Percentiles rank a stretch among this genome's conserved stretches.
phyloP scores from a whole-genome alignment of 2,888 invertebrate species.

The Oscheius sp. region DNA sequence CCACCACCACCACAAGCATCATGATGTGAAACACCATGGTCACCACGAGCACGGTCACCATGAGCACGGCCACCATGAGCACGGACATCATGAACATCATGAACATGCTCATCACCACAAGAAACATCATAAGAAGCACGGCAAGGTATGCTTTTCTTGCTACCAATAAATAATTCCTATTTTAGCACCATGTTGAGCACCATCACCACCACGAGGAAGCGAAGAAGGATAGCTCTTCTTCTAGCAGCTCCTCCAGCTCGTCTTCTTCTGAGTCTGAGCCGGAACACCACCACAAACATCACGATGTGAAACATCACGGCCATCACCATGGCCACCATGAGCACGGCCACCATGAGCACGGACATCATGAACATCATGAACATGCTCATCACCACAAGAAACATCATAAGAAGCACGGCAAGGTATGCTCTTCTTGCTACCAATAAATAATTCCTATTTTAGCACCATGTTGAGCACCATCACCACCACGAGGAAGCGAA shows the following conservation, averaged over 20 bases:
- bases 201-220: slow-evolving; percentile 15
- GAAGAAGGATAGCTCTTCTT: slow-evolving; percentile 10
- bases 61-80: too few species aligned
- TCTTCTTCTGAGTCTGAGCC: slow-evolving; percentile 24
- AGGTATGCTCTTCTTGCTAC: background rate
- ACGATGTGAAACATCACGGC: slow-evolving; percentile 9
- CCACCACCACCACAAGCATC: slow-evolving; percentile 18
- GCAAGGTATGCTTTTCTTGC: background rate
- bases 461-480: background rate
- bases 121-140: slow-evolving; percentile 5
- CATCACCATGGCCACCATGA: background rate
- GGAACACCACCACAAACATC: slow-evolving; percentile 15
- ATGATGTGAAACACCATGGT: background rate
- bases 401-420: slow-evolving; percentile 4
- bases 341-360: background rate
- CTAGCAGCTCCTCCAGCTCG: slow-evolving; percentile 12
- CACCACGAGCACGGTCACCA: slow-evolving; percentile 10
- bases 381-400: background rate
- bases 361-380: background rate
- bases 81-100: background rate
- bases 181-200: slow-evolving; percentile 9
- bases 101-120: slow-evolving; percentile 1
- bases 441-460: background rate
- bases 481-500: slow-evolving; percentile 18
- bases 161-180: too few species aligned